A percentile compares a stretch with the other conserved stretches of the same genome.
phyloP scores from a whole-genome alignment of 1,140 invertebrate genomes.

The Leptinotarsa undecemlineata region DNA sequence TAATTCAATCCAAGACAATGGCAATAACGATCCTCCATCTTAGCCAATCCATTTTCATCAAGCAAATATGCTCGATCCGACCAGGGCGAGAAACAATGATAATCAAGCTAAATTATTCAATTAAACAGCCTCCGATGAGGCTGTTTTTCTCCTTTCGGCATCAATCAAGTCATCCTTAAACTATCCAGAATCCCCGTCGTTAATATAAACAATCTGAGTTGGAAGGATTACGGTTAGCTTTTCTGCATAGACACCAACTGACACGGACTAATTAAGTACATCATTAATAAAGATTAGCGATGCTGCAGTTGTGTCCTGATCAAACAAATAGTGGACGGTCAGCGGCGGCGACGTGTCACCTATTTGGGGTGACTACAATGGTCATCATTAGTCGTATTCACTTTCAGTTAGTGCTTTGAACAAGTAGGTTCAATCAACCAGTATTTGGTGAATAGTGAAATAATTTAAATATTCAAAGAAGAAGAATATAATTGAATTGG shows the following conservation, averaged over 20 bases:
- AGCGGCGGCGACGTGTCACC: not conserved
- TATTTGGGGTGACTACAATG: too few relatives aligned
- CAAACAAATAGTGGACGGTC: conserved; percentile 18
- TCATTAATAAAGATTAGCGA: conserved; percentile 49
- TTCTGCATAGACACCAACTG: conserved; percentile 43
- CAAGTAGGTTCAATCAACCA: too few relatives aligned
- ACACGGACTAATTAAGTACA: conserved; percentile 47
- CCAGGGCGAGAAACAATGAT: conserved; percentile 11
- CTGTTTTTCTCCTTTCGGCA: conserved; percentile 29
- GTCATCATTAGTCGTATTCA: too few relatives aligned
- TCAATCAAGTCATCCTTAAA: conserved; percentile 38
- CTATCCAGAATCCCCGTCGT: conserved; percentile 40
- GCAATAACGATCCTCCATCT: conserved; percentile 7
- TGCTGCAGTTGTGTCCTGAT: conserved; percentile 33
- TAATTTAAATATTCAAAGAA: too few relatives aligned
- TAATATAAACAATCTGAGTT: conserved; percentile 42
- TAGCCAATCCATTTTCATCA: not conserved
- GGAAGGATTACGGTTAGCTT: conserved; percentile 38
- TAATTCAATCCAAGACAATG: not conserved
- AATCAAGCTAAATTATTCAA: conserved; percentile 28
- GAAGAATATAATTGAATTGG: fast-evolving
- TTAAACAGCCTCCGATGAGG: conserved; percentile 24
- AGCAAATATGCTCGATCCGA: not conserved
- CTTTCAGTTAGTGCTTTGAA: too few relatives aligned
- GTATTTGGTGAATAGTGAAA: too few relatives aligned